Evolutionary conservation across 2,113 vertebrate genomes (phyloP).

Genomic region (Notarius quadriscutis): DNA sequence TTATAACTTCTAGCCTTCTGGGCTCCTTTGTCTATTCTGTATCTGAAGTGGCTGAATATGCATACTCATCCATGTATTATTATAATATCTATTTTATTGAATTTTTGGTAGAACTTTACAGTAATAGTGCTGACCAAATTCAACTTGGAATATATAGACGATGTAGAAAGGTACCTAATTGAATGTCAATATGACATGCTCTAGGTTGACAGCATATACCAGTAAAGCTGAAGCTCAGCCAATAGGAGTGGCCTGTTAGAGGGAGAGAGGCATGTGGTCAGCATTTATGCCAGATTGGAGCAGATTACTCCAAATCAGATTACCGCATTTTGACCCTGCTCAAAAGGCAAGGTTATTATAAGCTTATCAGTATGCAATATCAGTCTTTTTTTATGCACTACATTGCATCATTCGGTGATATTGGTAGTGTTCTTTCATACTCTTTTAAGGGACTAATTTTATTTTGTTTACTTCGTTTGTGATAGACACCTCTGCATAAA

Average conservation of each 20-base stretch:
- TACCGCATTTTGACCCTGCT: slow-evolving; percentile 70
- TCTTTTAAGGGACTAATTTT: slow-evolving; percentile 63
- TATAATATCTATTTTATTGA: background rate
- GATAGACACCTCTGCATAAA: background rate
- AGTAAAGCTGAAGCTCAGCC: slow-evolving; percentile 63
- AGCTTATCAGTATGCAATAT: slow-evolving; percentile 73
- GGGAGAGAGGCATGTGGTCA: slow-evolving; percentile 71
- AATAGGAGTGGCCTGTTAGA: slow-evolving; percentile 57
- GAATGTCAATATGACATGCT: slow-evolving; percentile 44
- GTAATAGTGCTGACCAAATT: background rate
- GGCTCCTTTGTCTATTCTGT: background rate
- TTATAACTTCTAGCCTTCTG: background rate
- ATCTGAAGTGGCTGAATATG: background rate
- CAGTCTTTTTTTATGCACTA: slow-evolving; percentile 64
- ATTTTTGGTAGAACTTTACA: background rate
- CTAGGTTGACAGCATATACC: slow-evolving; percentile 65
- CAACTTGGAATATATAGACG: slow-evolving; percentile 12
- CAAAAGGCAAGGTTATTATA: slow-evolving; percentile 79
- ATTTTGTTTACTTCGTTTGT: slow-evolving; percentile 60
- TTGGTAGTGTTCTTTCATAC: slow-evolving; percentile 61
- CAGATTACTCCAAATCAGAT: slow-evolving; percentile 80
- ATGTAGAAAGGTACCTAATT: slow-evolving; percentile 1
- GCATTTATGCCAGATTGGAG: slow-evolving; percentile 76
- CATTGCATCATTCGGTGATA: slow-evolving; percentile 63
- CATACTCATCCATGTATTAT: background rate